Evolutionary conservation across 2,888 invertebrate species (phyloP).

Genomic region (Trichogramma dendrolimi): DNA sequence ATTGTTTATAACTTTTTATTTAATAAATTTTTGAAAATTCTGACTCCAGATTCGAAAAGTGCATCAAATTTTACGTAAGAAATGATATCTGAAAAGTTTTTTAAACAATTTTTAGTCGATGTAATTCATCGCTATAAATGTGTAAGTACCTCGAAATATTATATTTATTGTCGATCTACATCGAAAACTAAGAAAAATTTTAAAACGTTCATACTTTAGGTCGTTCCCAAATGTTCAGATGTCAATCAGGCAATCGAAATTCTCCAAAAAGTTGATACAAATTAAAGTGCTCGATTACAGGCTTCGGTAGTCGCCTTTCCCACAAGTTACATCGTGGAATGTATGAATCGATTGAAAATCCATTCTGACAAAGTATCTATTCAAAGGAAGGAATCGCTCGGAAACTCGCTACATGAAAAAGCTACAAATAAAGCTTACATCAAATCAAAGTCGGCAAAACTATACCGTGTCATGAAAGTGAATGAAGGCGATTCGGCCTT

Average conservation of each 20-base stretch:
- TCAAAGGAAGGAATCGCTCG: conserved; percentile 53
- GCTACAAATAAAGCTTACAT: conserved; percentile 55
- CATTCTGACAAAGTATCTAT: conserved; percentile 78
- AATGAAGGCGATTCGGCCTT: conserved; percentile 89
- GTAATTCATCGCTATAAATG: too few relatives aligned
- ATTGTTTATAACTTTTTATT: too few relatives aligned
- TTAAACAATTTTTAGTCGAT: too few relatives aligned
- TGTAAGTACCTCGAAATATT: conserved; percentile 54
- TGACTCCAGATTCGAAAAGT: too few relatives aligned
- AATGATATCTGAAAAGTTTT: too few relatives aligned
- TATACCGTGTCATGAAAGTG: conserved; percentile 91
- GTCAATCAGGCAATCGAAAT: conserved; percentile 87
- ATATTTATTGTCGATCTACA: not conserved
- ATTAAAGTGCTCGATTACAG: conserved; percentile 81
- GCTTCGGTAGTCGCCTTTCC: conserved; percentile 79
- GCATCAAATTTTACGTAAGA: too few relatives aligned
- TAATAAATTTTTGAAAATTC: too few relatives aligned
- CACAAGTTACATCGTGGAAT: conserved; percentile 86
- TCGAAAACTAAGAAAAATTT: not conserved
- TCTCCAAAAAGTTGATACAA: conserved; percentile 88
- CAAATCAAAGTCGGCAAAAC: conserved; percentile 70
- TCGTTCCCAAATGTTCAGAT: conserved; percentile 84
- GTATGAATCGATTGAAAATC: conserved; percentile 82
- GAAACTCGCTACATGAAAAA: conserved; percentile 52
- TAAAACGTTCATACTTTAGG: conserved; percentile 52